Evolutionary conservation across 2,797 vertebrate genomes (phyloP), one percentile per base, ranked within the genome.

Genomic region (Toxotes lorentzi): DNA sequence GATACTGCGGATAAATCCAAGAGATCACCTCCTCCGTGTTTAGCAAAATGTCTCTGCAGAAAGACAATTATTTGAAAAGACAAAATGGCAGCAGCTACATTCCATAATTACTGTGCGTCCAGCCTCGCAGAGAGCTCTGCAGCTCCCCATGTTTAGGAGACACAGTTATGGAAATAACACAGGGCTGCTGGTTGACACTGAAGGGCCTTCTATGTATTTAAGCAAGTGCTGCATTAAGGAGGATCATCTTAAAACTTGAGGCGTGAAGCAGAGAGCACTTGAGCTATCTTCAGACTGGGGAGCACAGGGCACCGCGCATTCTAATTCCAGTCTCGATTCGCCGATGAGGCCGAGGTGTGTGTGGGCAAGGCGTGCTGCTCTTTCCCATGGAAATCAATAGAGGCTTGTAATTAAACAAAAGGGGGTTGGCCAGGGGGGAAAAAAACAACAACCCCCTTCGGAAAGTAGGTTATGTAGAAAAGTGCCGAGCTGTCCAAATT

Each of bases 331-430:
- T 90, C 91, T 92, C 84, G 83, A 91, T 93, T 90, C 60, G 83
- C 91, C 91, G 91, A 91, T 92, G 92, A 86, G 70, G 88, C 84
- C 86, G 88, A 94, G 93, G 91, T 94, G 91, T 95, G 92, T 92
- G 91, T 93, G 92, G 92, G 92, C 91, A 92, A 88, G 87, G 89
- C 90, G 89, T 89, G 92, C 92, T 89, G 93, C 92, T 94, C 94
- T 94, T 96, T 95, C 95, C 95, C 94, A 96, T 95, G 94, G 94
- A 95, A 95, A 96, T 96, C 95, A 96, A 96, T 96, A 95, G 79
- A 70, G 88, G 91, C 93, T 95, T 94, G 94, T 96, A 96, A 96
- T 96, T 96, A 95, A 96, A 95, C 95, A 95, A 95, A 95, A 92
- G 94, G 92, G 92, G 93, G 91, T 90, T 94, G 94, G 90, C 91